Evolutionary conservation across 2,113 vertebrate species (phyloP), one percentile per base, ranked within the genome.

Genomic region (Saguinus imperator): DNA sequence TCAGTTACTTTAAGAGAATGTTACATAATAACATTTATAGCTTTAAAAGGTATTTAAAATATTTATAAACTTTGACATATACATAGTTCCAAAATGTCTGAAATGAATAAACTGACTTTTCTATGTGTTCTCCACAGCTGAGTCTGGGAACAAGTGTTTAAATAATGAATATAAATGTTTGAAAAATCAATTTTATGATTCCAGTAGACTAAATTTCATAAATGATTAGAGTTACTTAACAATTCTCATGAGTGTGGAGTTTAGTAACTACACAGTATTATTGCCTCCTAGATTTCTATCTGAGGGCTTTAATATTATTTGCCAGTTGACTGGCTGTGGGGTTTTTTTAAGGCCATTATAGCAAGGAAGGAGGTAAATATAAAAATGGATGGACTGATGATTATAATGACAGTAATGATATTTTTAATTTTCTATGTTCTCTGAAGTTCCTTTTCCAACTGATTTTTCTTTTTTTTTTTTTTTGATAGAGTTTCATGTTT

Each of bases 181-280:
- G 40, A n/a, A 93, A 98, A 97, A 97, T 97, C 95, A 89, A 93
- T 93, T 96, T 93, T 95, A 94, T 87, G 91, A 95, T 61, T 96
- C 75, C 37, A 80, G 68, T 91, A 83, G 82, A 94, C 73, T 97
- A 93, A 97, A 94, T 90, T 96, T 93, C 91, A 93, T 76, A 93
- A 97, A 89, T 91, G 96, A 97, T 91, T 84, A 93, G 86, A 86
- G 64, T 96, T 86, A 72, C 83, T 93, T 96, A 83, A 91, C 0
- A 0, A 88, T 70, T 35, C 95, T 91, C 86, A 7, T 18, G 52
- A 96, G 89, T 12, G 14, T 40, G 37, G 79, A 92, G 89, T 87
- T 89, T 66, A 87, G 79, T 70, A 48, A 90, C 77, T 85, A 57
- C 37, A 50, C 27, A 12, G 82, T 45, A 55, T 75, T 86, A 79